Base-by-base conservation (phyloP, 2,888 invertebrate genomes). In the Danaus chrysippus region DNA sequence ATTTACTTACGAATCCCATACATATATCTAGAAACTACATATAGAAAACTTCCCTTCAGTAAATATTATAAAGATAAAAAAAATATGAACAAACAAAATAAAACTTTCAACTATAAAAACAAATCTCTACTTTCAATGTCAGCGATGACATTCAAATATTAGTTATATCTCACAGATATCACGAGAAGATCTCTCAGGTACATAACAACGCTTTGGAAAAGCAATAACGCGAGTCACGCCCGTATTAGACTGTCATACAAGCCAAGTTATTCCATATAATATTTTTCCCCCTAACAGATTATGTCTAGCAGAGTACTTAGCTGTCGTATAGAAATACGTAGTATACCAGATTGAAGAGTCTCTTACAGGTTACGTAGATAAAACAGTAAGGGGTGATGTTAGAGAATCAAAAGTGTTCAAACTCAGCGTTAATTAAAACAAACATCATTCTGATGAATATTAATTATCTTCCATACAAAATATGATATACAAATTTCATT, bases 231-330 rank as follows among this genome's bases (percentile, higher is more conserved):
- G 69, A 73, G 54, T 73, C 73, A 66, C 70, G 68, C 61, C 71
- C 52, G 69, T 75, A 81, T 79, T 81, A 83, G 76, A 75, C 73
- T 74, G 76, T 75, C 82, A 74, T 73, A 72, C 73, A 70, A 71
- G 70, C 71, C 69, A 75, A 79, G 64, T 54, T 63, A 67, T 65
- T 59, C 53, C 54, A 44, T 56, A 53, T 57, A 66, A 62, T 61
- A 62, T 42, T 44, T 42, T 34, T 58, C 46, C 56, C 56, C 54
- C 64, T 54, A 13, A 43, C 58, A 66, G 64, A 62, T 66, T 64
- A 66, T 49, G 58, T 66, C 59, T 64, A 43, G 56, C 58, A 56
- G 54, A 34, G 54, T 61, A 63, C 49, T 54, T 58, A 49, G 34
- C 42, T 23, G 13, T 55, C 41, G 41, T 56, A 63, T 57, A 59